These are phyloP conservation scores for Lepidurus apus DNA, from an alignment of 1,140 invertebrate species.

Conservation along the genomic window DNA sequence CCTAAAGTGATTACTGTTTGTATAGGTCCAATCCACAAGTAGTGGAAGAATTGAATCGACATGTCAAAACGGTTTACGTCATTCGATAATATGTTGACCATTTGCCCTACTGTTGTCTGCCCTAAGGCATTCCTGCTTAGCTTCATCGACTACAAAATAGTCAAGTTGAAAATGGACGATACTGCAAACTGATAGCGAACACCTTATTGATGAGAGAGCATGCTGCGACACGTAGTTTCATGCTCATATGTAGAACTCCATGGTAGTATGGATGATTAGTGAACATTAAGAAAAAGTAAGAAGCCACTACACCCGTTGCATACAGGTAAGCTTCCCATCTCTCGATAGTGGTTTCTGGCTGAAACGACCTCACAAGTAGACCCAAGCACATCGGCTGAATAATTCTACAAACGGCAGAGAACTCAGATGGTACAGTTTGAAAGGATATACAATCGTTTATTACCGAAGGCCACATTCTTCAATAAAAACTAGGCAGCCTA, in stretches of 20 bases:
- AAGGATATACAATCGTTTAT: background rate
- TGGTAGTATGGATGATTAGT: constrained; percentile 74
- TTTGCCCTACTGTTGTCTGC: constrained; percentile 74
- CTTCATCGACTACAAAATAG: constrained; percentile 45
- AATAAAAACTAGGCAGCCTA: constrained; percentile 45
- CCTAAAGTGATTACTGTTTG: constrained; percentile 68
- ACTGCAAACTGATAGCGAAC: constrained; percentile 28
- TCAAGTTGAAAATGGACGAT: constrained; percentile 5
- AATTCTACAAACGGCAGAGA: constrained; percentile 50
- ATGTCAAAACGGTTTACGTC: constrained; percentile 57
- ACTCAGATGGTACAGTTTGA: background rate
- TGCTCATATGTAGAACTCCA: constrained; percentile 51
- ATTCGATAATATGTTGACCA: constrained; percentile 87
- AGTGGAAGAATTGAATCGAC: constrained; percentile 49
- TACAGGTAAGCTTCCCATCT: constrained; percentile 55
- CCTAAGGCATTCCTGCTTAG: constrained; percentile 61
- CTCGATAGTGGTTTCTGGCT: constrained; percentile 42
- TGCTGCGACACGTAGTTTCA: constrained; percentile 52
- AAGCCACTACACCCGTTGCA: constrained; percentile 60
- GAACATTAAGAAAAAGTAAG: constrained; percentile 62
- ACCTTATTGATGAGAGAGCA: constrained; percentile 55
- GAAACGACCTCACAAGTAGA: constrained; percentile 62
- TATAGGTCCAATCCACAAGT: constrained; percentile 60
- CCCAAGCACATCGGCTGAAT: constrained; percentile 66
- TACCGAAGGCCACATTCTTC: constrained; percentile 26